Evolutionary conservation across 53 echinoderm and acorn worm genomes (phyloP).

Genomic region (Henricia sp.): DNA sequence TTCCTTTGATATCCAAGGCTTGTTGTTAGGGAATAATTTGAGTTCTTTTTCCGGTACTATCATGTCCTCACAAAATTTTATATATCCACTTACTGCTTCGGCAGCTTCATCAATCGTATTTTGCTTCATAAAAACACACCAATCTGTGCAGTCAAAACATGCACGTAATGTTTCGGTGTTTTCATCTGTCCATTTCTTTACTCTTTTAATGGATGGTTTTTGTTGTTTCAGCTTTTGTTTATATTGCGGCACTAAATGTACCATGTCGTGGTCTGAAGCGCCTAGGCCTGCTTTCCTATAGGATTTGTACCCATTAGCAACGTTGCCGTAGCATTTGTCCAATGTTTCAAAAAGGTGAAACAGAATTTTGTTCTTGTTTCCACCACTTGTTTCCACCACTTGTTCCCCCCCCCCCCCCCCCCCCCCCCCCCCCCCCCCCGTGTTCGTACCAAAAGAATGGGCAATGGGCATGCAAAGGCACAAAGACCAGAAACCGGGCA

Average conservation of each 20-base stretch:
- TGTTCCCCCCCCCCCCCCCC: too few relatives aligned
- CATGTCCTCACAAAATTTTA: too few relatives aligned
- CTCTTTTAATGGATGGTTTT: not conserved
- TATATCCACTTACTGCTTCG: not conserved
- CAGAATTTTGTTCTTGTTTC: too few relatives aligned
- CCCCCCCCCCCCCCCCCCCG: too few relatives aligned
- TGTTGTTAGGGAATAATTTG: not conserved
- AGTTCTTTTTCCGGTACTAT: not conserved
- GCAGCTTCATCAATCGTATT: not conserved
- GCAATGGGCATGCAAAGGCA: too few relatives aligned
- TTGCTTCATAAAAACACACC: not conserved
- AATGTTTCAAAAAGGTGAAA: too few relatives aligned
- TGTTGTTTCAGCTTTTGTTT: slow-evolving; percentile 23
- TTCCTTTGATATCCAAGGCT: not conserved
- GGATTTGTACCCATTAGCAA: slow-evolving; percentile 6
- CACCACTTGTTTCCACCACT: too few relatives aligned
- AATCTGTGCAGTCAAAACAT: not conserved
- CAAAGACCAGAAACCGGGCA: too few relatives aligned
- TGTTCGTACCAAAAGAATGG: too few relatives aligned
- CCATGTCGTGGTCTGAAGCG: not conserved
- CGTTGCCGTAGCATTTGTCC: slow-evolving; percentile 16
- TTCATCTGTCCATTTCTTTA: not conserved
- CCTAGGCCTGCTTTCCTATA: not conserved
- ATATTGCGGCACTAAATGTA: not conserved
- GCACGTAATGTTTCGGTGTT: not conserved